Evolutionary conservation across 2,888 invertebrate species (phyloP).

Genomic region (Exephanes ischioxanthus): DNA sequence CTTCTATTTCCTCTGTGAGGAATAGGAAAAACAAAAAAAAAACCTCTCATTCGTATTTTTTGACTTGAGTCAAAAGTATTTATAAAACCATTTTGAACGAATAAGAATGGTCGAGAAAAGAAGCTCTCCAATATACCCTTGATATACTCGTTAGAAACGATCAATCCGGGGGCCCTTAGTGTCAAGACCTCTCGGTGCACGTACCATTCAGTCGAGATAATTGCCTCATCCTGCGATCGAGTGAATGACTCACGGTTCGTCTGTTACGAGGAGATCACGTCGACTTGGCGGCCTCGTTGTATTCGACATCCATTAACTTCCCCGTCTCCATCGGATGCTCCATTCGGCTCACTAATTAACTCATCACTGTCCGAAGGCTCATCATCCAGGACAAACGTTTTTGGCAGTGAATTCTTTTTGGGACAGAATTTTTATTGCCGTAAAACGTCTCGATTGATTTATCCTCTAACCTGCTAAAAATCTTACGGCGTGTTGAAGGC

Average conservation of each 20-base stretch:
- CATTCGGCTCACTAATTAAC: slow-evolving; percentile 12
- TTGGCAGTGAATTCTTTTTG: not conserved
- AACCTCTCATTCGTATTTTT: not conserved
- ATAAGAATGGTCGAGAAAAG: slow-evolving; percentile 35
- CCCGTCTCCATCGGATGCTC: not conserved
- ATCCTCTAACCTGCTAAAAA: too few species aligned
- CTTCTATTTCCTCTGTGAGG: too few species aligned
- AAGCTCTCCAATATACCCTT: slow-evolving; percentile 22
- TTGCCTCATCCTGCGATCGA: slow-evolving; percentile 78
- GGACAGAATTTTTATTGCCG: too few species aligned
- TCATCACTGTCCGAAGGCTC: not conserved
- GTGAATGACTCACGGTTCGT: slow-evolving; percentile 74
- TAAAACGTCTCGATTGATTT: too few species aligned
- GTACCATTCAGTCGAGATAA: slow-evolving; percentile 78
- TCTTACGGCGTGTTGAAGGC: too few species aligned
- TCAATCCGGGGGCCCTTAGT: slow-evolving; percentile 55
- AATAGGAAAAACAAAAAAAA: too few species aligned
- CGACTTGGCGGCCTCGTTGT: slow-evolving; percentile 66
- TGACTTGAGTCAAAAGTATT: not conserved
- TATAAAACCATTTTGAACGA: not conserved
- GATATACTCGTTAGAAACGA: slow-evolving; percentile 52
- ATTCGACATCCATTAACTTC: not conserved
- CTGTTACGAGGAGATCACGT: slow-evolving; percentile 60
- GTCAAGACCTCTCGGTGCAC: slow-evolving; percentile 77
- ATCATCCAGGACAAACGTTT: not conserved